phyloP scores from a whole-genome alignment of 2,113 vertebrate genomes.

The Pelobates fuscus region DNA sequence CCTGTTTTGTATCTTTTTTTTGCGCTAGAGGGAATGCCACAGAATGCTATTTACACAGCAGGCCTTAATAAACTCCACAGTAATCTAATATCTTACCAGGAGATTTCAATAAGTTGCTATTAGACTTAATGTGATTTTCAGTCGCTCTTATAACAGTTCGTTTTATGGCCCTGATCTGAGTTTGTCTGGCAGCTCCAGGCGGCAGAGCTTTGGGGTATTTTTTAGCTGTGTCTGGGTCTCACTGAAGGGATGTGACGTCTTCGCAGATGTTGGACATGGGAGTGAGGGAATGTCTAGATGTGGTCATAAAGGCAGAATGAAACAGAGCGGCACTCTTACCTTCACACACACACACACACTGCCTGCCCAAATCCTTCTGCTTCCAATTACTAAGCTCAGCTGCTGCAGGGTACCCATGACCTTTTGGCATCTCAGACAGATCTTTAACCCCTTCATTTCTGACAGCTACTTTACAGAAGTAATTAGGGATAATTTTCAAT shows the following conservation, averaged over 20 bases:
- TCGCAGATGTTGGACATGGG: slow-evolving; percentile 43
- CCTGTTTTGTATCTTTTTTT: too few species aligned
- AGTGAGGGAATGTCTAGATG: slow-evolving; percentile 53
- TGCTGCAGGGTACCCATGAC: slow-evolving; percentile 55
- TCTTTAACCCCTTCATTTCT: slow-evolving; percentile 31
- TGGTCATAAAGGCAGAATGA: slow-evolving; percentile 36
- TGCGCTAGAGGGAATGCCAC: neutral
- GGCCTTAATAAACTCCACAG: neutral
- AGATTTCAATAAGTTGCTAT: slow-evolving; percentile 12
- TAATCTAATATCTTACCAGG: neutral
- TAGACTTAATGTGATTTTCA: neutral
- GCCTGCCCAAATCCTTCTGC: slow-evolving; percentile 48
- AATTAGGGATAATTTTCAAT: slow-evolving; percentile 12
- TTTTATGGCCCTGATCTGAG: slow-evolving; percentile 19
- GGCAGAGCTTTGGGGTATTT: slow-evolving; percentile 29
- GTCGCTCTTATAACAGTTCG: neutral
- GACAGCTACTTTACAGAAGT: slow-evolving; percentile 3
- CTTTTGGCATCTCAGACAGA: slow-evolving; percentile 38
- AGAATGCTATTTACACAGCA: neutral
- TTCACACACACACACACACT: slow-evolving; percentile 22
- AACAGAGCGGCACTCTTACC: slow-evolving; percentile 5
- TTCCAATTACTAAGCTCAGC: slow-evolving; percentile 53
- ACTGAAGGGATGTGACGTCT: slow-evolving; percentile 43
- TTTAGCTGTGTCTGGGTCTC: slow-evolving; percentile 34
- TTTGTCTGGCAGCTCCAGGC: slow-evolving; percentile 18